Evolutionary conservation across 2,888 invertebrate genomes (phyloP), one percentile per base, ranked within the genome.

Genomic region (Drepanosiphum platanoidis): DNA sequence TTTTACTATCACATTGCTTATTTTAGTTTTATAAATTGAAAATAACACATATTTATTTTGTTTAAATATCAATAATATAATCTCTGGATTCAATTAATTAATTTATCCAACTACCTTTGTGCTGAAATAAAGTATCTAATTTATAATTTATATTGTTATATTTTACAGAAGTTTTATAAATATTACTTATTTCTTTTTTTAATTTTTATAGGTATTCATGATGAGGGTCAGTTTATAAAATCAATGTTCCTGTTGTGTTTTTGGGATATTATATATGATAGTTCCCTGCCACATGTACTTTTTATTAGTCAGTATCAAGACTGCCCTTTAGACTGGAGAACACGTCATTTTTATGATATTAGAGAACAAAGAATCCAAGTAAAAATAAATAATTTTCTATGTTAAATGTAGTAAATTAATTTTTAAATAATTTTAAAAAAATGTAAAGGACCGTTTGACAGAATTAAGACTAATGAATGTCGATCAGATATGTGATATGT

Each of bases 181-280:
- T 58, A 4, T 58, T 58, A 18, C 3, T 58, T 15, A 58, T 18
- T 58, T 22, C 18, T 58, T 18, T 18, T n/a, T 22, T 61, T 61
- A 3, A n/a, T 80, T 34, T 68, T 77, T 68, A 18, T 30, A 84
- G 84, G 75, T 77, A 36, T 92, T n/a, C 95, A 95, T 89, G 94
- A 93, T 88, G 95, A 95, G 89, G 94, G 94, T 2, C 90, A 92
- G 0, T 91, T 94, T 27, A 91, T 94, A 9, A 90, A 91, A 4
- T 92, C 92, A 0, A 89, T 95, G 86, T 94, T 94, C 89, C 91
- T 91, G 61, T 90, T 94, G 0, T 90, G 95, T 11, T 95, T 96
- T 89, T 96, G 96, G 95, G 94, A 96, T 87, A 92, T 95, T 3
- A 92, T 97, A 74, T 94, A 93, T 88, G 36, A 91, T 87, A 90